Percentiles rank a stretch among this genome's conserved stretches.
phyloP scores from a whole-genome alignment of 2,797 vertebrate species.

The Hoplostethus atlanticus region DNA sequence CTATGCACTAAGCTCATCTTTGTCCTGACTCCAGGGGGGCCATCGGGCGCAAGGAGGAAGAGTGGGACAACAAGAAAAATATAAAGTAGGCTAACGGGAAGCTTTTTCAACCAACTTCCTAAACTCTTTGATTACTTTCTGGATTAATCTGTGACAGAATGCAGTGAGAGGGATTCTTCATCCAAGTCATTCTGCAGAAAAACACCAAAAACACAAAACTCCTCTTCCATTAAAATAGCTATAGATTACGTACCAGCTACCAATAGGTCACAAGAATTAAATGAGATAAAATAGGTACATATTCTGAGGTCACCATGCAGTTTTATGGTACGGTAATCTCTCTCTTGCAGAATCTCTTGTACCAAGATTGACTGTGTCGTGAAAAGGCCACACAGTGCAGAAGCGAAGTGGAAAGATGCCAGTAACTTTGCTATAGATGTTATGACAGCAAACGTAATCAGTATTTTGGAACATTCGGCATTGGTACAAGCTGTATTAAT shows the following conservation, averaged over 20 bases:
- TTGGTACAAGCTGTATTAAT: conserved; percentile 60
- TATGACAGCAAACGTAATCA: conserved; percentile 65
- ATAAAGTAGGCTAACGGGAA: conserved; percentile 40
- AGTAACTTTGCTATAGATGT: conserved; percentile 39
- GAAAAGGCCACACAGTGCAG: conserved; percentile 44
- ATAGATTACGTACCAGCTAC: not conserved
- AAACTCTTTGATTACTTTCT: conserved; percentile 43
- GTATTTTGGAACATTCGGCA: conserved; percentile 67
- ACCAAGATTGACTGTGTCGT: conserved; percentile 14
- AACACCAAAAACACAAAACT: not conserved
- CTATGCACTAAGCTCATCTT: conserved; percentile 57
- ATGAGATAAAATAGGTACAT: conserved; percentile 20
- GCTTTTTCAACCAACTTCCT: conserved; percentile 34
- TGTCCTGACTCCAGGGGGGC: conserved; percentile 41
- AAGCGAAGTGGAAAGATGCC: conserved; percentile 34
- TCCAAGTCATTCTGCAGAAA: conserved; percentile 1
- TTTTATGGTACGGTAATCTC: conserved; percentile 41
- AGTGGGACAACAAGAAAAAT: conserved; percentile 41
- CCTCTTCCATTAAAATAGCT: not conserved
- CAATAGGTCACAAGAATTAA: conserved; percentile 25
- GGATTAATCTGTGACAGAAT: conserved; percentile 42
- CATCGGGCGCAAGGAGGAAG: conserved; percentile 35
- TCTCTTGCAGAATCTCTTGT: conserved; percentile 20
- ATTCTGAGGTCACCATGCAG: conserved; percentile 57
- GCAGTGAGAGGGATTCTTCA: conserved; percentile 26